Evolutionary conservation across 2,888 invertebrate genomes (phyloP).

Genomic region (Latrodectus hesperus): DNA sequence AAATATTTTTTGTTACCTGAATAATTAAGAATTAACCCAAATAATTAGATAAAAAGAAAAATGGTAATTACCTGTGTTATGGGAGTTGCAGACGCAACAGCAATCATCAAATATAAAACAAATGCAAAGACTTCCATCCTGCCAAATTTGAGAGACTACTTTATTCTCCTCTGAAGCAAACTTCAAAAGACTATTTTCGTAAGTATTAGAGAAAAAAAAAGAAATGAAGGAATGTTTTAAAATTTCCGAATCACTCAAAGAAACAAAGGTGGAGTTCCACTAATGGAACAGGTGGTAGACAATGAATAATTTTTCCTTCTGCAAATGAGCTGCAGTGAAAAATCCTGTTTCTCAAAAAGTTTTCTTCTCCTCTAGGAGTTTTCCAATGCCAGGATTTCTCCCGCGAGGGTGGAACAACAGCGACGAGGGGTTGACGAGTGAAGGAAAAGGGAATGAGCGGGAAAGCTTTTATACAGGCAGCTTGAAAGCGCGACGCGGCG

Average conservation of each 20-base stretch:
- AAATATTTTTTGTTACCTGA: too few relatives aligned
- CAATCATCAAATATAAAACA: constrained; percentile 12
- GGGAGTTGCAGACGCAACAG: constrained; percentile 5
- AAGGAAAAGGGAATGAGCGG: background rate
- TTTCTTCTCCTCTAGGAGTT: background rate
- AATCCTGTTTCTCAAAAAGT: background rate
- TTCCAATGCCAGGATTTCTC: background rate
- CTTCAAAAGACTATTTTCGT: too few relatives aligned
- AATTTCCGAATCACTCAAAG: too few relatives aligned
- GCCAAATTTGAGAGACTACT: background rate
- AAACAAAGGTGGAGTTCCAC: too few relatives aligned
- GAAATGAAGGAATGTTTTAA: too few relatives aligned
- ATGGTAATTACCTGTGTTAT: constrained; percentile 29
- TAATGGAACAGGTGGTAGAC: too few relatives aligned
- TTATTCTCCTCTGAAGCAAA: too few relatives aligned
- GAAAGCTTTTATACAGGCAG: background rate
- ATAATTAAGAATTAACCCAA: too few relatives aligned
- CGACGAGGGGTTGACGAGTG: background rate
- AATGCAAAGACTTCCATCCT: constrained; percentile 26
- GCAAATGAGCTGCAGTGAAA: background rate
- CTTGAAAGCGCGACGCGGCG: constrained; percentile 13
- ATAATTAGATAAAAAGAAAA: too few relatives aligned
- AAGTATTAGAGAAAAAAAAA: too few relatives aligned
- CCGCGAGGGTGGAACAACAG: background rate
- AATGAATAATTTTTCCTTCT: too few relatives aligned